Base-by-base conservation (phyloP, 2,113 vertebrate genomes). In the Rana temporaria region DNA sequence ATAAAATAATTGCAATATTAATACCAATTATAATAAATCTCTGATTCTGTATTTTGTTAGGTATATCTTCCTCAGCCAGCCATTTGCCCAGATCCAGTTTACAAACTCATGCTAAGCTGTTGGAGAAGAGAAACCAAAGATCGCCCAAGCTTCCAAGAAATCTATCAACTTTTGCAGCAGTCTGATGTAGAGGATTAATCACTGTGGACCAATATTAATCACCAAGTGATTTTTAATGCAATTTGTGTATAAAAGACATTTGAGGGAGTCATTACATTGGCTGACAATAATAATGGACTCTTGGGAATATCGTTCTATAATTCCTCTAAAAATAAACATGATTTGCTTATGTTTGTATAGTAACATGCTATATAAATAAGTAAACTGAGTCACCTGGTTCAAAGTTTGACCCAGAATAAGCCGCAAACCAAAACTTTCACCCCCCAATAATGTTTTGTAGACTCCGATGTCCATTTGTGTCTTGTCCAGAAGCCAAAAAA, bases 51-150 rank as follows among this genome's bases (percentile, higher is more conserved):
- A 42, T 87, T 76, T 86, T 75, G 59, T 19, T 87, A 99, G 97
- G 96, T 92, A 1, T 98, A 98, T 86, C 94, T 99, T 77, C 95
- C 95, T 0, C 95, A 95, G 90, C 97, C 98, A n/a, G 63, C 85
- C 4, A 91, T 94, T 55, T 99, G 98, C 85, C 95, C 97, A 0
- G 95, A 98, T 19, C 85, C 88, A 55, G 88, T 98, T 85, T 98
- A 98, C 90, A 95, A 91, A 86, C 91, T 98, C 85, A 98, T 99
- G 98, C 92, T 97, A 78, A 96, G 94, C 89, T 98, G 98, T 90
- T 99, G 98, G 98, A 94, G 90, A 89, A 94, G 98, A 86, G 98
- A 98, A n/a, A 94, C 97, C 83, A 98, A 97, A 88, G 93, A 96
- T 34, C 93, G 98, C 12, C 97, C 96, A 5, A 95, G 93, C n/a